These are phyloP conservation scores for Acanthoscelides obtectus DNA, from an alignment of 2,888 invertebrate species.

Conservation along the genomic window DNA sequence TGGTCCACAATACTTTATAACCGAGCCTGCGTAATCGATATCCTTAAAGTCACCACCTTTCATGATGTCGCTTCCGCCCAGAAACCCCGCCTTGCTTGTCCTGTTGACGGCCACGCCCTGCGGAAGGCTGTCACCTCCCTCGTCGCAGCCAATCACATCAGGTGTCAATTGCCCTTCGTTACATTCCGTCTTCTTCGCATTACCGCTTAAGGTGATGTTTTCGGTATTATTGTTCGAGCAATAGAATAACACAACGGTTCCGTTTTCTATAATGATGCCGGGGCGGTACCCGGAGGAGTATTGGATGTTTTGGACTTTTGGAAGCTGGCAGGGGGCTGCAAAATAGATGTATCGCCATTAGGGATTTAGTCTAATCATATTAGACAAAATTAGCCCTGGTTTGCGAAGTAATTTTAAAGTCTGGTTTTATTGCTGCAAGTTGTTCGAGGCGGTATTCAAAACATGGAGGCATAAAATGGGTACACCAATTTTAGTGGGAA, in stretches of 20 bases:
- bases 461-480: too few relatives aligned
- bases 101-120: conserved; percentile 59
- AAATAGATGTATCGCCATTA: too few relatives aligned
- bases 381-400: too few relatives aligned
- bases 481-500: too few relatives aligned
- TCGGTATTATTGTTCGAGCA: conserved; percentile 52
- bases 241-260: conserved; percentile 69
- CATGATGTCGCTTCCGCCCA: conserved; percentile 47
- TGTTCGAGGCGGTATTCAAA: too few relatives aligned
- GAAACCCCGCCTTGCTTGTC: conserved; percentile 43
- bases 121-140: conserved; percentile 61
- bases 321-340: conserved; percentile 65
- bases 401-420: too few relatives aligned
- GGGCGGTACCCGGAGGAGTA: conserved; percentile 74
- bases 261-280: conserved; percentile 77
- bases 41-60: conserved; percentile 58
- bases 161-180: conserved; percentile 32
- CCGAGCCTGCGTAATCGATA: conserved; percentile 46
- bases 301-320: conserved; percentile 62
- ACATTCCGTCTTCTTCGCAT: conserved; percentile 30
- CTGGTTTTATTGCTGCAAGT: too few relatives aligned
- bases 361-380: too few relatives aligned
- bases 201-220: conserved; percentile 58
- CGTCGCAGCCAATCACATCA: conserved; percentile 8
- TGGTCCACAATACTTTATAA: conserved; percentile 56